Conservation (phyloP, 2,797 vertebrate genomes). For the Gadopsis bispinosus region DNA sequence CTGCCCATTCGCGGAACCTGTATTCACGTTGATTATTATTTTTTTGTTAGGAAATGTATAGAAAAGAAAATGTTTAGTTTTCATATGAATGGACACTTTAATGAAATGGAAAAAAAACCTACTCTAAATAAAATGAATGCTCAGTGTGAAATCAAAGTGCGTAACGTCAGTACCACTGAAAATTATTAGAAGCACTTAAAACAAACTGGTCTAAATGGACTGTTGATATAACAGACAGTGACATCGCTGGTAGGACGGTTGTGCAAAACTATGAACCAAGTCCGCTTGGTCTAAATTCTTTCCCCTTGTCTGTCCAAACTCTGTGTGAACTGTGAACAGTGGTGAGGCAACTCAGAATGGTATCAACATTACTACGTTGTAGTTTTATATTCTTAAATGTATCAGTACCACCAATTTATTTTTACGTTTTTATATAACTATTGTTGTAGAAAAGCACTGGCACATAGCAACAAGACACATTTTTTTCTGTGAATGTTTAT, state of each 20-base stretch:
- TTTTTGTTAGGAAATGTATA: conserved; percentile 85
- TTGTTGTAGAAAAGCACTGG: conserved; percentile 84
- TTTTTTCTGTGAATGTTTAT: conserved; percentile 85
- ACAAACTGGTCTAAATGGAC: conserved; percentile 55
- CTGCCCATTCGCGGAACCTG: conserved; percentile 86
- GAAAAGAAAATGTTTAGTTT: conserved; percentile 85
- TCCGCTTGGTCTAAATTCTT: conserved; percentile 65
- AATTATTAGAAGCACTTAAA: conserved; percentile 79
- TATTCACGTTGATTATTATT: conserved; percentile 85
- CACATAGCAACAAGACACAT: conserved; percentile 83
- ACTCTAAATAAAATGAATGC: conserved; percentile 82
- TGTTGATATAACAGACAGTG: conserved; percentile 42
- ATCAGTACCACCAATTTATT: conserved; percentile 83
- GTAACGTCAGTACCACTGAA: conserved; percentile 81
- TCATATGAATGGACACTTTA: conserved; percentile 89
- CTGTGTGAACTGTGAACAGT: conserved; percentile 84
- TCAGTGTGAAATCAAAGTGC: conserved; percentile 80
- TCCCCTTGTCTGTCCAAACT: conserved; percentile 75
- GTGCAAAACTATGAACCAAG: conserved; percentile 66
- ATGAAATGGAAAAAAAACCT: conserved; percentile 80
- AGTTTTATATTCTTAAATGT: conserved; percentile 87
- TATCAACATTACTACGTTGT: conserved; percentile 85
- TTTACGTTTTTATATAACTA: conserved; percentile 85
- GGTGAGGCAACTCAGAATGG: conserved; percentile 81
- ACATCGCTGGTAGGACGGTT: conserved; percentile 49